Conservation (phyloP, 2,113 vertebrate genomes). For the Amazona guildingii region DNA sequence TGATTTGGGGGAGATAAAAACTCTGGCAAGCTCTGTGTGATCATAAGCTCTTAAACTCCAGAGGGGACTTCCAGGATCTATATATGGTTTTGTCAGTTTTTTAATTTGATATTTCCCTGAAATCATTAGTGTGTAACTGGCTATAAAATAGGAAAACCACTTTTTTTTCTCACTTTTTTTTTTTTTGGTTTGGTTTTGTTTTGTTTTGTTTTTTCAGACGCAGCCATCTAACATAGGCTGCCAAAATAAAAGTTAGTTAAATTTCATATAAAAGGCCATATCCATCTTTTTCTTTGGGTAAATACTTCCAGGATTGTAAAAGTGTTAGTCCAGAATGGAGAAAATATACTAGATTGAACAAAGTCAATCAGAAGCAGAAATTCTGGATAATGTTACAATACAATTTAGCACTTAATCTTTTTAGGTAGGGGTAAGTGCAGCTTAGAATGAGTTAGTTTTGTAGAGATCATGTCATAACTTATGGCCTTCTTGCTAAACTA, state of each 20-base stretch:
- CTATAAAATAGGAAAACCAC: neutral
- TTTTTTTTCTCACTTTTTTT: neutral
- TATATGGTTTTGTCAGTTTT: constrained; percentile 28
- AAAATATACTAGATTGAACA: neutral
- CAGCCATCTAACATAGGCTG: neutral
- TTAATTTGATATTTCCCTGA: constrained; percentile 35
- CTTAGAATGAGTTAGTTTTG: neutral
- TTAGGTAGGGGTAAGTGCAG: neutral
- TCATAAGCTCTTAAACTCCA: constrained; percentile 31
- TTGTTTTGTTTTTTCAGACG: neutral
- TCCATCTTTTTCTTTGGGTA: neutral
- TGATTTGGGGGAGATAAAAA: constrained; percentile 59
- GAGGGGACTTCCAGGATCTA: neutral
- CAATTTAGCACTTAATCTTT: neutral
- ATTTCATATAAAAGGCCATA: neutral
- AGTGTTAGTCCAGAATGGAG: neutral
- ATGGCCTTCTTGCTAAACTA: neutral
- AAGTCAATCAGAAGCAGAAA: neutral
- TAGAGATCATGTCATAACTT: neutral
- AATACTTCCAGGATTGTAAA: neutral
- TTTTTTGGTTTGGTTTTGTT: too few species aligned
- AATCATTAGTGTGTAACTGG: constrained; percentile 27
- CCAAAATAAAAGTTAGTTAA: constrained; percentile 12
- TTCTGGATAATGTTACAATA: neutral
- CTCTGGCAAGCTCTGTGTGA: neutral